Base-by-base conservation (phyloP, 2,797 vertebrate genomes). In the Sebastolobus alascanus region DNA sequence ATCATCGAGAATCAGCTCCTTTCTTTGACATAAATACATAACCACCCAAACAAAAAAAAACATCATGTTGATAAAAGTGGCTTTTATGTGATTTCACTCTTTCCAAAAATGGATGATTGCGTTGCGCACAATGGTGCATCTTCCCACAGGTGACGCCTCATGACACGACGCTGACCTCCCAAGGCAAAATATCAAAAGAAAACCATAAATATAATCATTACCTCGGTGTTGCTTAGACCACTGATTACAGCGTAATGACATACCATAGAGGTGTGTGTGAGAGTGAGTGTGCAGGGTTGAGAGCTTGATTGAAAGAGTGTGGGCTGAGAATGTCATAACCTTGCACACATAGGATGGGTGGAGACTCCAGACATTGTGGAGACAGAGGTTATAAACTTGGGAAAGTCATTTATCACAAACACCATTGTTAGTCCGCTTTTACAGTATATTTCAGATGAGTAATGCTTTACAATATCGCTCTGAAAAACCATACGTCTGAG, bases 281-380 rank as follows among this genome's bases (percentile, higher is more conserved):
- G 73, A 83, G 80, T 80, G 77, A 66, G 73, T 59, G 65, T 68
- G 68, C 40, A 60, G 66, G 70, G 75, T 84, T 84, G 83, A 74
- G 77, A 61, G 54, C 68, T 76, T 84, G 71, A 89, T 79, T 89
- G 84, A 87, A 88, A 75, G 81, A 73, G 78, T 81, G 89, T 90
- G 86, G 88, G 89, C 63, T 87, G 82, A 86, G 71, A 89, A 77
- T 85, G 88, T 90, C 87, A 90, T 84, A 90, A 90, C 87, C 77
- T 90, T 92, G 73, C 64, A 90, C 87, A 84, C 88, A 91, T 77
- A 89, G 50, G 79, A 85, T 83, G 91, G 93, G 94, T 91, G 93
- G 91, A 92, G 93, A 78, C 79, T 78, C 76, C 87, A 95, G 94
- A 95, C 94, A 91, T 78, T 50, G 83, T 93, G 93, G 92, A 93